Evolutionary conservation across 2,888 invertebrate genomes (phyloP).

Genomic region (Callimorpha dominula): DNA sequence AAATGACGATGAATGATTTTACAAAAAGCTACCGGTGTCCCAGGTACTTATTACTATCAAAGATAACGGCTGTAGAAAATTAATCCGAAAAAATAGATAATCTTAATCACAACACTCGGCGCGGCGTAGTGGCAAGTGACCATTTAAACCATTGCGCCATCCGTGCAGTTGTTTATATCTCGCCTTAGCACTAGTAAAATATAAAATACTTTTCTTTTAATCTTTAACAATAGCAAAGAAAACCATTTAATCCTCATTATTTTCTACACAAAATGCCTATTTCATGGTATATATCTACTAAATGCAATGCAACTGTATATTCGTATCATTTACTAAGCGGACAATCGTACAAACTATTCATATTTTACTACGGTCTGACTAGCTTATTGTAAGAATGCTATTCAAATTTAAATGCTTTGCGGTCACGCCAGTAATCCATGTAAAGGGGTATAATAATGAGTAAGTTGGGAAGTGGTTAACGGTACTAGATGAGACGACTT

Average conservation of each 20-base stretch:
- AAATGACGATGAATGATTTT: too few species aligned
- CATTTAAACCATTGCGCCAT: too few species aligned
- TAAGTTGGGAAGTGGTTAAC: constrained; percentile 17
- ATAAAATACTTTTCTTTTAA: neutral
- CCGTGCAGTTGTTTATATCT: neutral
- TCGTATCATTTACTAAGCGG: constrained; percentile 4
- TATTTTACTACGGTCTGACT: constrained; percentile 8
- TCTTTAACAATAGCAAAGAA: neutral
- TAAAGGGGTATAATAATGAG: constrained; percentile 14
- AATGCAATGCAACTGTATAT: constrained; percentile 7
- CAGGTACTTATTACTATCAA: too few species aligned
- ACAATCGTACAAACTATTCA: constrained; percentile 12
- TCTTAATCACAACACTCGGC: too few species aligned
- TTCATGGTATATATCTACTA: constrained; percentile 8
- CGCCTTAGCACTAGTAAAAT: neutral
- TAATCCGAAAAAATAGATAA: too few species aligned
- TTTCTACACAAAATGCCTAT: constrained; percentile 1
- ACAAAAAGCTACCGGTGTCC: too few species aligned
- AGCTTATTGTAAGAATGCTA: constrained; percentile 7
- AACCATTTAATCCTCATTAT: neutral
- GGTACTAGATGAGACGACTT: constrained; percentile 16
- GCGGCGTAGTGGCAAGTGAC: too few species aligned
- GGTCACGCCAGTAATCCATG: constrained; percentile 15
- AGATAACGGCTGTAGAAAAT: too few species aligned
- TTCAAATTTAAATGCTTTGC: constrained; percentile 13